Conservation (phyloP, 2,113 vertebrate genomes). For the Ophiodon elongatus region DNA sequence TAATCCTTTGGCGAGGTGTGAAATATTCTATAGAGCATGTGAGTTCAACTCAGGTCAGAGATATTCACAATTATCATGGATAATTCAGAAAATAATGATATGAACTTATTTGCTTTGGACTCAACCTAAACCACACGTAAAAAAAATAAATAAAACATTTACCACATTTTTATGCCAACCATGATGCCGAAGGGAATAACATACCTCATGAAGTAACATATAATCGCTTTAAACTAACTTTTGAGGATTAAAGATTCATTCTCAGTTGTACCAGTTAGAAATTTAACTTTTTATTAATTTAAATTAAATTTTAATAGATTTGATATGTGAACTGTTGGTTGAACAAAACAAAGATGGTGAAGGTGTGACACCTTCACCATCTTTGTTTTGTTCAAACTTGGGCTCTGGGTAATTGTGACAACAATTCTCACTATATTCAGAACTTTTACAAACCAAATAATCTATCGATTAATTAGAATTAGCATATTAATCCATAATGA, state of each 20-base stretch:
- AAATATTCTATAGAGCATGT: slow-evolving; percentile 1
- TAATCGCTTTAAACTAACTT: neutral
- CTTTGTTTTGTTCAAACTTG: too few species aligned
- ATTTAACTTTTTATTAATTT: neutral
- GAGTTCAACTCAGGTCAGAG: slow-evolving; percentile 5
- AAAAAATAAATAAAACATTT: neutral
- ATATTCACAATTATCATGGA: neutral
- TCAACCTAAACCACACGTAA: too few species aligned
- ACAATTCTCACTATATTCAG: too few species aligned
- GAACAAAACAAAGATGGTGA: neutral
- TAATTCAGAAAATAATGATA: neutral
- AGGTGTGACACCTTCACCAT: too few species aligned
- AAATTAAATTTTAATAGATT: neutral
- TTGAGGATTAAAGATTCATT: neutral
- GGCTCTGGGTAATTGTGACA: too few species aligned
- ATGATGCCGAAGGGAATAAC: neutral
- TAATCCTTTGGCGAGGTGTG: neutral
- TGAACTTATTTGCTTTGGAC: neutral
- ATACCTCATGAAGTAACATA: neutral
- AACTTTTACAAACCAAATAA: too few species aligned
- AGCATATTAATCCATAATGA: too few species aligned
- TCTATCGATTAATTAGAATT: too few species aligned
- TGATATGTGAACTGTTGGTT: neutral
- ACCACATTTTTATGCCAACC: neutral
- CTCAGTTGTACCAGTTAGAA: neutral